These are phyloP conservation scores for Drosophila nigromelanica DNA, from an alignment of 1,140 invertebrate species.

Conservation along the genomic window DNA sequence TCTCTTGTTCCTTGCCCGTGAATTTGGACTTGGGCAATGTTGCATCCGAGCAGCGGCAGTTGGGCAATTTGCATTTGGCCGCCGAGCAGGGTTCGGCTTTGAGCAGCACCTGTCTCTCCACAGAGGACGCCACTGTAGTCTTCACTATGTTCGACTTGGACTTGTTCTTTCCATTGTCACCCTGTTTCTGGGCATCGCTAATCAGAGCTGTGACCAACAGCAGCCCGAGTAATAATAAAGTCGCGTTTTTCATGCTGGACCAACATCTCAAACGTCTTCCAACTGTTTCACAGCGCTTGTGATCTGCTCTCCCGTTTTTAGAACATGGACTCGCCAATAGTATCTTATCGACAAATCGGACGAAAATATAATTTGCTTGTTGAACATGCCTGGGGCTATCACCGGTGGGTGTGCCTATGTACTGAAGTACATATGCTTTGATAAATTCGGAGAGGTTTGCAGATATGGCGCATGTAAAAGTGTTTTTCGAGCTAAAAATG, in stretches of 20 bases:
- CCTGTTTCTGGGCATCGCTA: constrained; percentile 27
- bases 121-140: constrained; percentile 2
- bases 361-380: constrained; percentile 64
- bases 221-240: constrained; percentile 49
- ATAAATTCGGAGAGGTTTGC: constrained; percentile 18
- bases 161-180: constrained; percentile 31
- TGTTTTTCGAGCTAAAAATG: too few species aligned
- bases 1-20: constrained; percentile 71
- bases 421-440: neutral
- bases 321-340: constrained; percentile 41
- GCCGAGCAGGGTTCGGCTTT: constrained; percentile 55
- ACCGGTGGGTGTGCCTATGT: constrained; percentile 46
- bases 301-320: constrained; percentile 40
- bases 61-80: constrained; percentile 83
- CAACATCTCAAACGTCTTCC: constrained; percentile 13
- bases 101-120: constrained; percentile 24
- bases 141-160: constrained; percentile 45
- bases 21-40: constrained; percentile 72
- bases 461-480: neutral
- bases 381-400: constrained; percentile 37
- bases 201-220: constrained; percentile 34
- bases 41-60: constrained; percentile 85
- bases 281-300: constrained; percentile 9
- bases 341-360: constrained; percentile 56
- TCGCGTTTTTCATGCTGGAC: constrained; percentile 55